Evolutionary conservation across 1,140 invertebrate genomes (phyloP).

Genomic region (Venustaconcha ellipsiformis): DNA sequence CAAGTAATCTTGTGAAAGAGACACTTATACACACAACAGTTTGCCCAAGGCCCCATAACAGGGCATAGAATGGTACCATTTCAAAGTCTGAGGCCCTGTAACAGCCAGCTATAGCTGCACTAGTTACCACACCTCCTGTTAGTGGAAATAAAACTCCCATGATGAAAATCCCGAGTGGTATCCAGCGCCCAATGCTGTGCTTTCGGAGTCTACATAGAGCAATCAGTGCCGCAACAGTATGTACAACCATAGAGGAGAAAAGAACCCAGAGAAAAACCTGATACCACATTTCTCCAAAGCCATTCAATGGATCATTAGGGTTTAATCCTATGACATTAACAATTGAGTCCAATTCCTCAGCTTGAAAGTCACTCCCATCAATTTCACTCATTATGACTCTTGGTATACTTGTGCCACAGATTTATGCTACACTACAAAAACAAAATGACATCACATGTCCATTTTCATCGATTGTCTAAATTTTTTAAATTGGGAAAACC

Average conservation of each 20-base stretch:
- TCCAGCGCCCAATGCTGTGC: constrained; percentile 91
- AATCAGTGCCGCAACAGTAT: constrained; percentile 89
- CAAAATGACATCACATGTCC: too few species aligned
- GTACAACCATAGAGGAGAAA: constrained; percentile 92
- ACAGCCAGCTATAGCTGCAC: constrained; percentile 92
- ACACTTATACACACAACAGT: constrained; percentile 88
- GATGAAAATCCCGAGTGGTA: constrained; percentile 86
- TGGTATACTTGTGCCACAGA: too few species aligned
- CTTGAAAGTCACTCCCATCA: constrained; percentile 48
- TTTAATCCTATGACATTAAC: constrained; percentile 67
- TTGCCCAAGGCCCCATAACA: constrained; percentile 94
- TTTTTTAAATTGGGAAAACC: too few species aligned
- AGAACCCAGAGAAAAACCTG: constrained; percentile 94
- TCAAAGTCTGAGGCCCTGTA: constrained; percentile 88
- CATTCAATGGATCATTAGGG: constrained; percentile 65
- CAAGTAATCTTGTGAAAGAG: constrained; percentile 92
- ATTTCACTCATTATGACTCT: too few species aligned
- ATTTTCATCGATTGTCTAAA: too few species aligned
- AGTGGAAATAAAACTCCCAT: constrained; percentile 89
- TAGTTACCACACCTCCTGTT: constrained; percentile 88
- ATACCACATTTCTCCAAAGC: constrained; percentile 90
- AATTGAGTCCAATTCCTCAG: constrained; percentile 61
- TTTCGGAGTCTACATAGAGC: constrained; percentile 90
- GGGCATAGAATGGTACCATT: constrained; percentile 90
- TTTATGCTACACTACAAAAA: too few species aligned